Evolutionary conservation across 2,888 invertebrate species (phyloP).

Genomic region (Oegoconia quadripuncta): DNA sequence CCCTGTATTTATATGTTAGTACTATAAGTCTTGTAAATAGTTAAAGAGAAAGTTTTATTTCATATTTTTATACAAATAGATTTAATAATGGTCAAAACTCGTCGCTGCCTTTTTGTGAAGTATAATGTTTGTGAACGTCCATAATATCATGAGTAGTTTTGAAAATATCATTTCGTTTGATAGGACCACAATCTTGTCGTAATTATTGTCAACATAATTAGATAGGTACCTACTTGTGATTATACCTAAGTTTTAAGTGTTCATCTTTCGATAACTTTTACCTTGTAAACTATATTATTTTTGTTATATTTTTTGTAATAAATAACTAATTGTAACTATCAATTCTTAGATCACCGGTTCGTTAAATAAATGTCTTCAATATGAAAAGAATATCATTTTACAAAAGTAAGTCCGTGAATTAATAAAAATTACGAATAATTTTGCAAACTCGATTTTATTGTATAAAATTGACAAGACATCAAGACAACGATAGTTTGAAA

Average conservation of each 20-base stretch:
- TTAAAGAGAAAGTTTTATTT: no score
- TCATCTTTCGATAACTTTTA: constrained; percentile 7
- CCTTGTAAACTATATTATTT: constrained; percentile 1
- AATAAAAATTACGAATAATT: constrained; percentile 6
- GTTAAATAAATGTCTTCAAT: constrained; percentile 44
- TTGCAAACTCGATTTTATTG: constrained; percentile 27
- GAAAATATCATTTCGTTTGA: background rate
- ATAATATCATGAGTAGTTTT: no score
- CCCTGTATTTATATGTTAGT: no score
- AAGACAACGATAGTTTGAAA: constrained; percentile 24
- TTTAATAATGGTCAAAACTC: no score
- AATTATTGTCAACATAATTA: background rate
- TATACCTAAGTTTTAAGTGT: constrained; percentile 8
- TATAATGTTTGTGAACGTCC: no score
- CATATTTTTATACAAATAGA: no score
- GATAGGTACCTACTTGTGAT: background rate
- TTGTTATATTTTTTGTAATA: constrained; percentile 11
- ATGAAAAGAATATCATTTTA: constrained; percentile 8
- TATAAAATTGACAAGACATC: constrained; percentile 40
- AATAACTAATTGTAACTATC: background rate
- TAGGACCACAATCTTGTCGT: background rate
- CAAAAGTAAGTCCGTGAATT: background rate
- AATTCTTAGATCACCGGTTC: background rate
- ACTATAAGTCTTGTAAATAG: no score
- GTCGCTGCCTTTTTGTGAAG: no score